Conservation (phyloP, 1,140 invertebrate genomes). For the Drosophila santomea region DNA sequence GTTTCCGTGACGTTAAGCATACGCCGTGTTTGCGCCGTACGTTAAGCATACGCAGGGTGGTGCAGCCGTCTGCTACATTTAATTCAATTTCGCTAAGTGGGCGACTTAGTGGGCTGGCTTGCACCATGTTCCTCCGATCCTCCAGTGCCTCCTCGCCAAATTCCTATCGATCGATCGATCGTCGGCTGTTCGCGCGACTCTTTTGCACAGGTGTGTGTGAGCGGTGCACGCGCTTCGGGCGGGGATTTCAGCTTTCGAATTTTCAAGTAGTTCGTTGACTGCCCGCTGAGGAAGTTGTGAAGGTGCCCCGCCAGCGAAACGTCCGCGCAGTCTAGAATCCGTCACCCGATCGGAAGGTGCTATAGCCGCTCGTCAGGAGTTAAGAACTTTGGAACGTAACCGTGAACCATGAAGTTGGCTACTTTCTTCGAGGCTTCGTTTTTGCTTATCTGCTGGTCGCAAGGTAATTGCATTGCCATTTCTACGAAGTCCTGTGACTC, state of each 20-base stretch:
- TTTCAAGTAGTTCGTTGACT: conserved; percentile 82
- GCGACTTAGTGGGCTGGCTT: conserved; percentile 43
- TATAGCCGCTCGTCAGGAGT: conserved; percentile 44
- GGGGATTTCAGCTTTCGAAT: conserved; percentile 79
- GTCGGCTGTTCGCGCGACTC: conserved; percentile 51
- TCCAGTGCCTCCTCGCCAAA: conserved; percentile 1
- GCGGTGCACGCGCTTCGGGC: conserved; percentile 69
- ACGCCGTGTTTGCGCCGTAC: conserved; percentile 37
- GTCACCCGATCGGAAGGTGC: conserved; percentile 67
- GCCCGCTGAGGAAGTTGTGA: conserved; percentile 77
- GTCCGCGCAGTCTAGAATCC: conserved; percentile 74
- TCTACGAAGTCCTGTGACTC: conserved; percentile 35
- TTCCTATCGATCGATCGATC: conserved; percentile 62
- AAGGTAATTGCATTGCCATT: conserved; percentile 55
- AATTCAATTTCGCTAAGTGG: conserved; percentile 47
- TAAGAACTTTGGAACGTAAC: conserved; percentile 9
- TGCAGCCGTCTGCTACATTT: conserved; percentile 34
- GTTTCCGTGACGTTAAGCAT: conserved; percentile 41
- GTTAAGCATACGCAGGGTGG: conserved; percentile 59
- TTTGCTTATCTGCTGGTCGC: conserved; percentile 57
- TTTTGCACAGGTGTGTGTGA: conserved; percentile 18
- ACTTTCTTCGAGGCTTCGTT: conserved; percentile 41
- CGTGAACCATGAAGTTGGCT: conserved; percentile 45
- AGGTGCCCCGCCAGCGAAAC: conserved; percentile 64
- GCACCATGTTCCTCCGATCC: conserved; percentile 25